Base-by-base conservation (phyloP, 1,140 invertebrate genomes). In the Drosophila parvula region DNA sequence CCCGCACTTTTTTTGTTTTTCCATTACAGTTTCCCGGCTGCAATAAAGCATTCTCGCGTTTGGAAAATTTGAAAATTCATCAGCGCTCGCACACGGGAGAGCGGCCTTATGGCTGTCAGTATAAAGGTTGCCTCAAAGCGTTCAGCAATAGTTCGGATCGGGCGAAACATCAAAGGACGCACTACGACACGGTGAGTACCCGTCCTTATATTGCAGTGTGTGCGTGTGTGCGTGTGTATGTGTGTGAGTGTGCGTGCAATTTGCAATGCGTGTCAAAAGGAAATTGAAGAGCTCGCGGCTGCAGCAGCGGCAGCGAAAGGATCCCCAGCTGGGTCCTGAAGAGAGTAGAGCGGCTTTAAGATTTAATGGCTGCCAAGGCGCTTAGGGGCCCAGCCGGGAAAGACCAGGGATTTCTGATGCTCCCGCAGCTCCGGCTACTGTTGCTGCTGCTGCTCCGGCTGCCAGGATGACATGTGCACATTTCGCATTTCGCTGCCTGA, bases 131-230 rank as follows among this genome's bases (percentile, higher is more conserved):
- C 90, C 93, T 94, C 14, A 99, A 99, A 92, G 97, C 98, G 12
- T 99, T 99, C 93, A 98, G 97, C 81, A 99, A 99, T 93, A 98
- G 98, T 67, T 98, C 98, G 1, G 98, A 99, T 92, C 93, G 98
- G 56, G 98, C 98, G 1, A 99, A 99, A 93, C 98, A 99, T 93
- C 98, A 99, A 92, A 93, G 98, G 75, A 99, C 98, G 5, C 98
- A 99, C 93, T 96, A 97, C 81, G 98, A 99, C 91, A 97, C 97
- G 91, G 98, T 99, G 94, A 95, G 94, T 93, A 75, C 47, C 57
- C 38, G 50, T 65, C 61, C 34, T 27, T 32, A 63, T 63, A 65
- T 36, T 48, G 28, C 6, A 8, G 14, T 3, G 28, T 57, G 12
- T 65, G 22, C 36, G 53, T 56, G 34, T 16, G 55, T 58, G 27